phyloP scores from a whole-genome alignment of 1,140 invertebrate species.

The Andrena cerasifolii region DNA sequence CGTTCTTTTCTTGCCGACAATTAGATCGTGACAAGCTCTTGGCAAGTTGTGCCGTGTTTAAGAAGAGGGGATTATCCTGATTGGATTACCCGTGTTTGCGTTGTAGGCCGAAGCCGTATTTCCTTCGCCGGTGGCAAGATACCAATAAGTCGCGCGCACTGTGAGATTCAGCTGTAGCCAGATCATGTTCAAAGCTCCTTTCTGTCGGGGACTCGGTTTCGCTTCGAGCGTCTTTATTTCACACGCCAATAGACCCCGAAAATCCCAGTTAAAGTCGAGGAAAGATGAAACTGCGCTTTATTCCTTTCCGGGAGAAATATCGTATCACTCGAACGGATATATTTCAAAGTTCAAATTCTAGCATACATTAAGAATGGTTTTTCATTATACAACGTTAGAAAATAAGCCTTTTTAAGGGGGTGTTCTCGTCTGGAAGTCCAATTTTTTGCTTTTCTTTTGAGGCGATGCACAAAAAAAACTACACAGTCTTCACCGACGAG shows the following conservation, averaged over 20 bases:
- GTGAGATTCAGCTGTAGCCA: neutral
- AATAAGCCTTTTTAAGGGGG: too few relatives aligned
- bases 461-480: too few relatives aligned
- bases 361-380: too few relatives aligned
- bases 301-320: conserved; percentile 7
- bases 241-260: neutral
- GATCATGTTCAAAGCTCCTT: neutral
- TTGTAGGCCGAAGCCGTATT: neutral
- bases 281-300: neutral
- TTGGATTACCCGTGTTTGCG: too few relatives aligned
- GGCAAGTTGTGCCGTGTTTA: too few relatives aligned
- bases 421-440: too few relatives aligned
- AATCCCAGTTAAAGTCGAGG: neutral
- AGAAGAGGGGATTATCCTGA: neutral
- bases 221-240: too few relatives aligned
- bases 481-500: too few relatives aligned
- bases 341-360: neutral
- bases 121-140: neutral
- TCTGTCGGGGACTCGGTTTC: neutral
- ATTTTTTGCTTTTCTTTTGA: too few relatives aligned
- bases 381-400: too few relatives aligned
- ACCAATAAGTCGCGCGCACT: neutral
- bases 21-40: neutral
- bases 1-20: neutral
- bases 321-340: neutral